phyloP scores from a whole-genome alignment of 2,113 vertebrate genomes.

The Larimichthys polyactis region DNA sequence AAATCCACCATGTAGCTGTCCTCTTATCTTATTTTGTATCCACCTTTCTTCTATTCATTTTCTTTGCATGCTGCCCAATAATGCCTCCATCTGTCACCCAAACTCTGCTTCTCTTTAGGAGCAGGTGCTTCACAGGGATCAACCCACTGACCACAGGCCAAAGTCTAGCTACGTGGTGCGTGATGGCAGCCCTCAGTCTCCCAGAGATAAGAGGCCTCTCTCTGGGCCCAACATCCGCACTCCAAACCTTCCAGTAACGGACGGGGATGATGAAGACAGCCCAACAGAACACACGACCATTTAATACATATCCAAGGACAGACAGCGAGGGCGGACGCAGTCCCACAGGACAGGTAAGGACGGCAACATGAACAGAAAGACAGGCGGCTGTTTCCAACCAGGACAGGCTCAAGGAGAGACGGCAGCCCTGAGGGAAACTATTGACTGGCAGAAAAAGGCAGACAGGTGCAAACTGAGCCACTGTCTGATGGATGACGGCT shows the following conservation, averaged over 20 bases:
- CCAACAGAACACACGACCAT: constrained; percentile 87
- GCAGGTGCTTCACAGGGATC: constrained; percentile 81
- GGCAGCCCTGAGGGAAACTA: neutral
- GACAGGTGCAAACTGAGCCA: neutral
- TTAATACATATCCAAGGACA: constrained; percentile 93
- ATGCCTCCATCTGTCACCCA: neutral
- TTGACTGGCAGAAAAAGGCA: constrained; percentile 14
- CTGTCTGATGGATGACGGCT: constrained; percentile 19
- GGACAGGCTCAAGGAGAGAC: neutral
- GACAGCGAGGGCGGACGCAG: constrained; percentile 89
- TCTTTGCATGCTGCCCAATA: neutral
- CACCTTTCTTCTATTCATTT: neutral
- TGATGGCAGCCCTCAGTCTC: constrained; percentile 85
- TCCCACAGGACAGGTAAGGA: constrained; percentile 86
- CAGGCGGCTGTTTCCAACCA: neutral
- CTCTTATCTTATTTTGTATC: neutral
- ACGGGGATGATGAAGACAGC: constrained; percentile 85
- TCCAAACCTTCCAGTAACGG: constrained; percentile 83
- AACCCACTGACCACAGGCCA: constrained; percentile 86
- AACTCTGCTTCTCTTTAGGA: constrained; percentile 56
- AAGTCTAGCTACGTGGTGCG: constrained; percentile 86
- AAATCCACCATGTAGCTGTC: neutral
- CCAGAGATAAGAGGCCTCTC: constrained; percentile 92
- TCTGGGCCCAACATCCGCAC: constrained; percentile 91
- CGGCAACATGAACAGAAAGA: neutral